Evolutionary conservation across 2,113 vertebrate species (phyloP), one percentile per base, ranked within the genome.

Genomic region (Nestor notabilis): DNA sequence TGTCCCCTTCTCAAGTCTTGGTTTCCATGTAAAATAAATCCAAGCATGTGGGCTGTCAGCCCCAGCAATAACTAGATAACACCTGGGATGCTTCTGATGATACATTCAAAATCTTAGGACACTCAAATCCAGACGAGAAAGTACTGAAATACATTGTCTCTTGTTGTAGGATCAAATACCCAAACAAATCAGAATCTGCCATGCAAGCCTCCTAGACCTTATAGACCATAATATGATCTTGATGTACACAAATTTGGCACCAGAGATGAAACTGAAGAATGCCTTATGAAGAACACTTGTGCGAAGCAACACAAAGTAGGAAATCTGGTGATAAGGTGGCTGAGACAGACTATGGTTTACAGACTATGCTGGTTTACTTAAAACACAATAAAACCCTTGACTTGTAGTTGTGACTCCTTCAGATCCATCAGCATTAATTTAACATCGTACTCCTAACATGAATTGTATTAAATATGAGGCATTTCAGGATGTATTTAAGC

Each of bases 401-500:
- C 75, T 83, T 88, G 50, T 66, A 90, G 76, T 83, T 93, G 39
- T 93, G 80, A 15, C 29, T 95, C 55, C 72, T 81, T 87, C 76
- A 92, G 75, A 86, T 77, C 90, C 90, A 90, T 78, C 88, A 92
- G 81, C 71, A 68, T 60, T 77, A 94, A 90, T 93, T 94, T 91
- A 89, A 90, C 89, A 89, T 82, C 80, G 72, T 66, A 94, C 71
- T 87, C 76, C 68, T 94, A 94, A 93, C 37, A 86, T 79, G 76
- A 87, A 86, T 83, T 92, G 72, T 93, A 39, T 83, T 90, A 79
- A 89, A 52, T 87, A 86, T 89, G 46, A 95, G 60, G 35, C 55
- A 93, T 96, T 96, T 93, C 72, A 94, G 63, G 88, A 83, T 92
- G 64, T 83, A 86, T 95, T 94, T 94, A 92, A 94, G 90, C 76